A percentile compares a stretch with the other conserved stretches of the same genome.
phyloP scores from a whole-genome alignment of 1,140 invertebrate genomes.

The Philotrypesis tridentata region DNA sequence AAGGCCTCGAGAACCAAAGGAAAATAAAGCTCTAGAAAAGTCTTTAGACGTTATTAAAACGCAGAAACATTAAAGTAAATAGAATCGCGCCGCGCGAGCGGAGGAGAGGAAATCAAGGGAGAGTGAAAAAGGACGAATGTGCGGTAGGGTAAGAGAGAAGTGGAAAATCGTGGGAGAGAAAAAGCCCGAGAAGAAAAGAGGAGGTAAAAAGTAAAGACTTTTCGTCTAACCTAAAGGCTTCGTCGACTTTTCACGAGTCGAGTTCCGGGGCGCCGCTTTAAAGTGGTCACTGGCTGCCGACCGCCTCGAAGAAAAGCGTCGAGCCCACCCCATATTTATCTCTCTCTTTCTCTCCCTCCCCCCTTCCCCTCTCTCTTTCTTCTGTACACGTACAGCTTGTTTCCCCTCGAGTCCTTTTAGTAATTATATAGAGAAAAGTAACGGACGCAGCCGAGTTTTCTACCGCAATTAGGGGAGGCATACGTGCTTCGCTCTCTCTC shows the following conservation, averaged over 20 bases:
- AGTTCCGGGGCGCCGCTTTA: conserved; percentile 11
- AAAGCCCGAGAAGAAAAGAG: not conserved
- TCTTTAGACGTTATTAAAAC: conserved; percentile 33
- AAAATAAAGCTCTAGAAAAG: not conserved
- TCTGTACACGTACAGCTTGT: not conserved
- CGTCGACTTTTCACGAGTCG: conserved; percentile 22
- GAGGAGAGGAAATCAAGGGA: not conserved
- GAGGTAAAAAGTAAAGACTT: conserved; percentile 38
- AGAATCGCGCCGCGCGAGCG: conserved; percentile 8
- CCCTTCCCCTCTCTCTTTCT: not conserved
- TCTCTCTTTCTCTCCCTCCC: not conserved
- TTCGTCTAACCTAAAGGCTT: conserved; percentile 28
- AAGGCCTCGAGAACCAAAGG: not conserved
- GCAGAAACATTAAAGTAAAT: conserved; percentile 43
- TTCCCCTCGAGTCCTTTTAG: not conserved
- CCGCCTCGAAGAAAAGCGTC: conserved; percentile 21
- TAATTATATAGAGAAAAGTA: conserved; percentile 42
- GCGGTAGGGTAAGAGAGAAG: no score
- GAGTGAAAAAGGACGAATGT: not conserved
- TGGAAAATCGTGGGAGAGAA: no score
- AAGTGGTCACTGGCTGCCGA: conserved; percentile 19
- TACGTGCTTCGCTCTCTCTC: not conserved
- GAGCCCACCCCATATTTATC: not conserved
- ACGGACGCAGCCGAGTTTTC: conserved; percentile 5
- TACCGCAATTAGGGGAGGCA: conserved; percentile 19